A percentile compares a stretch with the other conserved stretches of the same genome.
phyloP scores from a whole-genome alignment of 2,888 invertebrate genomes.

The Trichopria drosophilae region DNA sequence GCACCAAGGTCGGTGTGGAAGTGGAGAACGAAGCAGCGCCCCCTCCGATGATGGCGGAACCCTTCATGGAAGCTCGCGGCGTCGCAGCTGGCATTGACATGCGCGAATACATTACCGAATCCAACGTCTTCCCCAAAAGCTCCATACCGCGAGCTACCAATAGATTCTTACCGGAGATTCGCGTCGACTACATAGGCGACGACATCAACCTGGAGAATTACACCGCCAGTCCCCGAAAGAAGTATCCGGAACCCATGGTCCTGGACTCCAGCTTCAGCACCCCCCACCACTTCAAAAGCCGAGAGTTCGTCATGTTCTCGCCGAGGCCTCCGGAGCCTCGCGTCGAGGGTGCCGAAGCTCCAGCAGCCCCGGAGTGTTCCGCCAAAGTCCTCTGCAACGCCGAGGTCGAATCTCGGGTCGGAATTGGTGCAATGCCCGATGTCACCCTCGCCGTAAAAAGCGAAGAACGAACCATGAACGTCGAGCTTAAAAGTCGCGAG shows the following conservation, averaged over 20 bases:
- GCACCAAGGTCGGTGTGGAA: constrained; percentile 68
- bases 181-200: constrained; percentile 48
- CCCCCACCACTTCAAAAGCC: constrained; percentile 3
- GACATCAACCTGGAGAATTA: constrained; percentile 60
- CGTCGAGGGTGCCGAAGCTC: not conserved
- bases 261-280: constrained; percentile 20
- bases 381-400: constrained; percentile 51
- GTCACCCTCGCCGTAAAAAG: constrained; percentile 51
- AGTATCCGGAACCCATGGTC: constrained; percentile 51
- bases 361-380: constrained; percentile 36
- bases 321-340: not conserved
- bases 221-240: constrained; percentile 60
- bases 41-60: constrained; percentile 32
- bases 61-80: constrained; percentile 39
- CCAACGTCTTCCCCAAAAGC: constrained; percentile 2
- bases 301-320: not conserved
- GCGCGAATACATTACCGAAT: too few species aligned
- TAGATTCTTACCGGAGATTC: constrained; percentile 49
- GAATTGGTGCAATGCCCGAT: constrained; percentile 50
- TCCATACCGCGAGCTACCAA: constrained; percentile 22
- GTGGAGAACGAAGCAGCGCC: constrained; percentile 67
- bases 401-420: constrained; percentile 50
- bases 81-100: constrained; percentile 47
- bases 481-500: too few species aligned
- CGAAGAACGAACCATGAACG: constrained; percentile 36